Conservation (phyloP, 2,888 invertebrate genomes). For the Stramonita haemastoma region DNA sequence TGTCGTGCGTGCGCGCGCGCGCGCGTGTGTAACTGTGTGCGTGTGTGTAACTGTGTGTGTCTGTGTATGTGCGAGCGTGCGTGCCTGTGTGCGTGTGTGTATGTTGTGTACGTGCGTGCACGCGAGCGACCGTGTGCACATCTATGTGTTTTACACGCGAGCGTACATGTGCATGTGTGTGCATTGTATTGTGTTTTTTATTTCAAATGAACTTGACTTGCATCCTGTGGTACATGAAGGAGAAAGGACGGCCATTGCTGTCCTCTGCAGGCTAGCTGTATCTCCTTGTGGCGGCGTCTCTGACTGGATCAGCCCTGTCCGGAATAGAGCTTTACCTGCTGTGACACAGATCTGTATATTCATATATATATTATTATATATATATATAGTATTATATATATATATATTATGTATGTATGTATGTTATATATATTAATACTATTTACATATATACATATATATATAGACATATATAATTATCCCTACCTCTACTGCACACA, state of each 20-base stretch:
- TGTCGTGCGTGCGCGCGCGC: neutral
- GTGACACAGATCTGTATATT: too few relatives aligned
- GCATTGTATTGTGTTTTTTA: neutral
- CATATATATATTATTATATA: too few relatives aligned
- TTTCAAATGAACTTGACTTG: neutral
- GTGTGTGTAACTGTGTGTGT: neutral
- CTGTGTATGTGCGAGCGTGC: neutral
- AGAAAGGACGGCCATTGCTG: neutral
- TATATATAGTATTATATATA: too few relatives aligned
- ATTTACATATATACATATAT: too few relatives aligned
- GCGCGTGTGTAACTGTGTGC: slow-evolving; percentile 1
- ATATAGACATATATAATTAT: too few relatives aligned
- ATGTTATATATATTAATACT: too few relatives aligned
- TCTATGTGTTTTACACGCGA: neutral
- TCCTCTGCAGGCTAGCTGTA: neutral
- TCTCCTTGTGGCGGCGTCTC: neutral
- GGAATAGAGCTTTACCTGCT: slow-evolving; percentile 10
- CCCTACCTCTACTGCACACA: too few relatives aligned
- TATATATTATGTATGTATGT: too few relatives aligned
- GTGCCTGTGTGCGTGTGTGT: neutral
- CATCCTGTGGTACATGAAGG: neutral
- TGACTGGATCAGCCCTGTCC: neutral
- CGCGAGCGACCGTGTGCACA: neutral
- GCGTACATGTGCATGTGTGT: neutral
- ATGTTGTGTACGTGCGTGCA: slow-evolving; percentile 1